Conservation (phyloP, 2,113 vertebrate genomes). For the Procavia capensis region DNA sequence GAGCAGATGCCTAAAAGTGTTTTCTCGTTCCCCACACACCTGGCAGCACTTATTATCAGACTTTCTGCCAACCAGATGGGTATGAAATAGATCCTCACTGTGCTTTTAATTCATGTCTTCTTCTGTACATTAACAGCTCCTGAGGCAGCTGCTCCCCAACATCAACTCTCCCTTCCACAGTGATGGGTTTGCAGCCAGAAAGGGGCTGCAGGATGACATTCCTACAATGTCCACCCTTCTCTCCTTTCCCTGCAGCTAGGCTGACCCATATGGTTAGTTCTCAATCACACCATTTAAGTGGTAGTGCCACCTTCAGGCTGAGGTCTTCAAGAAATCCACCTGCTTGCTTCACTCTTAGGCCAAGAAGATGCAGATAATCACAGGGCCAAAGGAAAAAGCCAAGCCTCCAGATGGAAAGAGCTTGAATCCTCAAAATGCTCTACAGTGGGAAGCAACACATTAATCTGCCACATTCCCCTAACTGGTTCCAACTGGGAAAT, state of each 20-base stretch:
- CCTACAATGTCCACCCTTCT: background rate
- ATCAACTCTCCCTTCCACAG: background rate
- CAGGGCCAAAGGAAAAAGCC: background rate
- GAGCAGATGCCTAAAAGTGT: no score
- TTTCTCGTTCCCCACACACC: background rate
- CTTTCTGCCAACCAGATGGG: background rate
- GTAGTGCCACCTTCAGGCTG: background rate
- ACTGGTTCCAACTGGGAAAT: background rate
- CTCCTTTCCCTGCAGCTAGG: background rate
- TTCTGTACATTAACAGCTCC: background rate
- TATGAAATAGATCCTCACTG: background rate
- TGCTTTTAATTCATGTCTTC: background rate
- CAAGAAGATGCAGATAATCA: no score
- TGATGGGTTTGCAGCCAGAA: background rate
- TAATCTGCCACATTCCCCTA: background rate
- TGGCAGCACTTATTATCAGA: background rate
- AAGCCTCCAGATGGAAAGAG: background rate
- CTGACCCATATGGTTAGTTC: background rate
- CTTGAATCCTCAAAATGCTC: background rate
- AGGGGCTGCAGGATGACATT: background rate
- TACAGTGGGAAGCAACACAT: no score
- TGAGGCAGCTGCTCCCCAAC: background rate
- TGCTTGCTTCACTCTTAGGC: background rate
- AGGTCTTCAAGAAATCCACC: background rate
- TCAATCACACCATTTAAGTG: background rate